Percentiles rank a stretch among this genome's conserved stretches.
These are phyloP conservation scores for Mylabris sibirica DNA, from an alignment of 2,888 invertebrate species.

Conservation along the genomic window DNA sequence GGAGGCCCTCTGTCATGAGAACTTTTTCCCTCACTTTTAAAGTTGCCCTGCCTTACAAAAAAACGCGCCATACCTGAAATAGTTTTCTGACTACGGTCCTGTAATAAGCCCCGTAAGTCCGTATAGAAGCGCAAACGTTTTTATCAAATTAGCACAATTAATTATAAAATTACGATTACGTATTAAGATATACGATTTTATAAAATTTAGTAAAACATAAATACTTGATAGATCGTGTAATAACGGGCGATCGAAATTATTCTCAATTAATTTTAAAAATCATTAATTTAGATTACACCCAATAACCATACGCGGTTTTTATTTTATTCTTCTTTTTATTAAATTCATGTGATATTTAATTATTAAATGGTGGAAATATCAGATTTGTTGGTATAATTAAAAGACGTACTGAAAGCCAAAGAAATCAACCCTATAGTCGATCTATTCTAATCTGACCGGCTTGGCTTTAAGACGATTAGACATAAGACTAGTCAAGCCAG, in stretches of 20 bases:
- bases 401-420: conserved; percentile 3
- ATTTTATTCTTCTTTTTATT: neutral
- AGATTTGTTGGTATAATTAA: neutral
- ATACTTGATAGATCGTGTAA: neutral
- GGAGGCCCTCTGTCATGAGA: too few relatives aligned
- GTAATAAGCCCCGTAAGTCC: neutral
- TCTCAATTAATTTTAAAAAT: neutral
- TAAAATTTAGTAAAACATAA: neutral
- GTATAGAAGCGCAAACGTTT: neutral
- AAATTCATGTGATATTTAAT: conserved; percentile 5
- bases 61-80: too few relatives aligned
- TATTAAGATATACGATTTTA: neutral
- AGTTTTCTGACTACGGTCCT: too few relatives aligned
- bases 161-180: neutral
- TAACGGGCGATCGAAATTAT: neutral
- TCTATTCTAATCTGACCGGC: neutral
- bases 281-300: neutral
- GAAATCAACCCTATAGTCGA: neutral
- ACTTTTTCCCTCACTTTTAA: too few relatives aligned
- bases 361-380: neutral
- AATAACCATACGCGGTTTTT: neutral
- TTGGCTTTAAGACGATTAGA: neutral
- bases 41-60: too few relatives aligned
- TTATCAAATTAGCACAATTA: conserved; percentile 7
- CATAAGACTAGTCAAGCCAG: neutral